Percentiles rank a stretch among this genome's conserved stretches.
These are phyloP conservation scores for Drosophila kanekoi DNA, from an alignment of 2,888 invertebrate species.

Conservation along the genomic window DNA sequence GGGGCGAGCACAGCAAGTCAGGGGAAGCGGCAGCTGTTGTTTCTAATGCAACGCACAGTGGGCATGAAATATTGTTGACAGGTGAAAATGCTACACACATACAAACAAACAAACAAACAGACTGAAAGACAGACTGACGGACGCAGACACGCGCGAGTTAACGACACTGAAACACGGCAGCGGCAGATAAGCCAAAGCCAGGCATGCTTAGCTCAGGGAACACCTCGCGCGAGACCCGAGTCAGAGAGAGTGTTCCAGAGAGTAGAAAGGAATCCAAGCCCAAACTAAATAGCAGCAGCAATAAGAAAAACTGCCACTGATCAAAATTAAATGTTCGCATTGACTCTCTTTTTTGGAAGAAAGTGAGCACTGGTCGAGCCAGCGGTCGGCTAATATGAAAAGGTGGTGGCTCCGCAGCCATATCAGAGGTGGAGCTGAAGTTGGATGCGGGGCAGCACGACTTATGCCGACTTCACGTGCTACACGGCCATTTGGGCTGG, in stretches of 20 bases:
- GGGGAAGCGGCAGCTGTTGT: conserved; percentile 65
- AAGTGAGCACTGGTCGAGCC: conserved; percentile 14
- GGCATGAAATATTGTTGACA: conserved; percentile 79
- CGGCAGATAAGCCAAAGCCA: conserved; percentile 32
- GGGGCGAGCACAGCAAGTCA: conserved; percentile 25
- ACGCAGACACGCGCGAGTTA: conserved; percentile 57
- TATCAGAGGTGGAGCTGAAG: neutral
- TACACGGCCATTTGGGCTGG: conserved; percentile 62
- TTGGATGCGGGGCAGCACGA: conserved; percentile 10
- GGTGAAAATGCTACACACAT: conserved; percentile 63
- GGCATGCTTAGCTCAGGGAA: conserved; percentile 1
- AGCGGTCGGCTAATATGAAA: conserved; percentile 17
- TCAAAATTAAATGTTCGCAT: conserved; percentile 12
- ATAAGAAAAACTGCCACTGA: conserved; percentile 8
- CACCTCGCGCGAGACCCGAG: conserved; percentile 2
- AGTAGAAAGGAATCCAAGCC: neutral
- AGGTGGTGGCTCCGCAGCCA: conserved; percentile 21
- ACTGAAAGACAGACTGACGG: conserved; percentile 15
- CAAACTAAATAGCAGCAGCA: neutral
- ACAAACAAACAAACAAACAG: conserved; percentile 10
- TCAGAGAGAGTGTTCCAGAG: neutral
- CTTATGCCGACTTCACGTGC: conserved; percentile 57
- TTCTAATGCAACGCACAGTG: conserved; percentile 76
- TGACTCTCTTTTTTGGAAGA: conserved; percentile 17
- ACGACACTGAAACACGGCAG: conserved; percentile 60